phyloP scores from a whole-genome alignment of 2,888 invertebrate genomes.

The Zaprionus obscuricornis region DNA sequence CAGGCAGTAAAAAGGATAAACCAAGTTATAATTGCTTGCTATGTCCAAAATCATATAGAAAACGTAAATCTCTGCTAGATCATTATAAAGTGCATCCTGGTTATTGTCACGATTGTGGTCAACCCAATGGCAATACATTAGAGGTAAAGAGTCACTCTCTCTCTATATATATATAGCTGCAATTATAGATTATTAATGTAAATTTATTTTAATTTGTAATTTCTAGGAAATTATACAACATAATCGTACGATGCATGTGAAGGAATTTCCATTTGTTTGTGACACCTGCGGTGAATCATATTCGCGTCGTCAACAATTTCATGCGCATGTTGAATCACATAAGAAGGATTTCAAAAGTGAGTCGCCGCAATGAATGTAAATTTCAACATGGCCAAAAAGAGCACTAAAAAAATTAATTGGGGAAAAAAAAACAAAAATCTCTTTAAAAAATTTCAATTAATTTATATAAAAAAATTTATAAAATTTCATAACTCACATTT shows the following conservation, averaged over 20 bases:
- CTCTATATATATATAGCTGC: no score
- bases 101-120: conserved; percentile 83
- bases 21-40: conserved; percentile 82
- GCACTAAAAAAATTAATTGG: background rate
- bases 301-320: conserved; percentile 83
- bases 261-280: conserved; percentile 83
- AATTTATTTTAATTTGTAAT: background rate
- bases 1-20: conserved; percentile 79
- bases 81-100: conserved; percentile 83
- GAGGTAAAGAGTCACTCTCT: no score
- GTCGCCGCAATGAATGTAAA: conserved; percentile 80
- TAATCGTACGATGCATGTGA: conserved; percentile 82
- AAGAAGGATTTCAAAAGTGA: conserved; percentile 84
- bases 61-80: conserved; percentile 82
- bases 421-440: background rate
- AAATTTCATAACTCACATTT: background rate
- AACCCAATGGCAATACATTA: conserved; percentile 81
- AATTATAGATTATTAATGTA: background rate
- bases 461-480: background rate
- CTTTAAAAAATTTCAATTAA: background rate
- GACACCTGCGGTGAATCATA: conserved; percentile 83
- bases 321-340: conserved; percentile 83
- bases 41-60: conserved; percentile 82
- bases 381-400: conserved; percentile 56
- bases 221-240: conserved; percentile 82